Evolutionary conservation across 2,113 vertebrate species (phyloP).

Genomic region (Lycaon pictus): DNA sequence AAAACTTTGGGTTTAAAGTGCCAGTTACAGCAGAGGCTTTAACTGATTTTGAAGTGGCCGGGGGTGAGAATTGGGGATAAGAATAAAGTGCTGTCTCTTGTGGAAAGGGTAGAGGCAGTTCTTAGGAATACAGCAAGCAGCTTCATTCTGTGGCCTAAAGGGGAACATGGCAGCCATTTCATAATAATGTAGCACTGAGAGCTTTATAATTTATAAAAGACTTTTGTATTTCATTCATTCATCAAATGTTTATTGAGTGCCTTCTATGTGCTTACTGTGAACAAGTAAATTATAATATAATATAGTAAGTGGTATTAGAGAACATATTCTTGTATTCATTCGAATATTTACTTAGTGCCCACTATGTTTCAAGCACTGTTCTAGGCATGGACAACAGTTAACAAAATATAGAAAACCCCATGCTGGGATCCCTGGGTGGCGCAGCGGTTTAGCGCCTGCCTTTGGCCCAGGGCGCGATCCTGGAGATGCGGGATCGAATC

Average conservation of each 20-base stretch:
- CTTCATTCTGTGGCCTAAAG: neutral
- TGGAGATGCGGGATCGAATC: too few species aligned
- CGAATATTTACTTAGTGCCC: neutral
- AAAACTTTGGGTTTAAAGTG: neutral
- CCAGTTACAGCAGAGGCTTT: neutral
- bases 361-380: neutral
- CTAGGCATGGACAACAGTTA: neutral
- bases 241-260: neutral
- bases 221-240: neutral
- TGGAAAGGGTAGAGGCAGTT: neutral
- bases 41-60: neutral
- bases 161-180: neutral
- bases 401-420: neutral
- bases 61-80: neutral
- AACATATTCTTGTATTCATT: constrained; percentile 4
- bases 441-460: too few species aligned
- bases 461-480: too few species aligned
- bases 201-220: neutral
- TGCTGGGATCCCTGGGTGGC: too few species aligned
- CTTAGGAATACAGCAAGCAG: neutral
- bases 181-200: neutral
- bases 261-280: neutral
- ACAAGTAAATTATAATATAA: neutral
- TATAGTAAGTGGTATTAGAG: neutral
- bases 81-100: neutral